phyloP scores from a whole-genome alignment of 2,797 vertebrate species.

The Phrynocephalus forsythii region DNA sequence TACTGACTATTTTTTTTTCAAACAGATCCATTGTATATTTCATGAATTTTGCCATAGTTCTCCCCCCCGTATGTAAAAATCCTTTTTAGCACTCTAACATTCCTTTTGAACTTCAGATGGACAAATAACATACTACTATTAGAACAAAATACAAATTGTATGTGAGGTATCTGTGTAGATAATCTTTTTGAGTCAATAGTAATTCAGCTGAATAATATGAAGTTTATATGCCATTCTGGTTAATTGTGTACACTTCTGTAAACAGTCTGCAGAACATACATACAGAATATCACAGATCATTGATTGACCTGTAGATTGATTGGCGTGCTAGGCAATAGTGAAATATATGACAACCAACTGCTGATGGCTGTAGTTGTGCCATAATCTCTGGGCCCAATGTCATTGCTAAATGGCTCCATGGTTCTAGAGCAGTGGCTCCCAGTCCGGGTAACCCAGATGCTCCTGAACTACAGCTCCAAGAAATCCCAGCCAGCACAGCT shows the following conservation, averaged over 20 bases:
- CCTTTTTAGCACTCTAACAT: neutral
- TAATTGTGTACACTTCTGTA: neutral
- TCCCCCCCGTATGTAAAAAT: neutral
- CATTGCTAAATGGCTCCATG: neutral
- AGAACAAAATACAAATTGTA: neutral
- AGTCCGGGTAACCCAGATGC: too few relatives aligned
- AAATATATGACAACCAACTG: neutral
- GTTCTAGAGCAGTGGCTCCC: neutral
- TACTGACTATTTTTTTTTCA: neutral
- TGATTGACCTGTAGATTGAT: neutral
- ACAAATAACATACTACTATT: neutral
- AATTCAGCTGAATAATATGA: neutral
- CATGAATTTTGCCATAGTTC: neutral
- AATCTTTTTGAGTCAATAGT: neutral
- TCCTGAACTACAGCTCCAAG: too few relatives aligned
- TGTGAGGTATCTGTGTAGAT: neutral
- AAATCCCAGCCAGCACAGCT: too few relatives aligned
- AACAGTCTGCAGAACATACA: neutral
- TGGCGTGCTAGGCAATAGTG: neutral
- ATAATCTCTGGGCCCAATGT: neutral
- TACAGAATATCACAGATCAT: neutral
- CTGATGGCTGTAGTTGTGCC: neutral
- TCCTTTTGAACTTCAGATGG: neutral
- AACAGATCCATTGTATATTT: neutral
- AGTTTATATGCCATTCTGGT: neutral